These are phyloP conservation scores for Semnornis frantzii DNA, from an alignment of 2,113 vertebrate genomes.

Conservation along the genomic window DNA sequence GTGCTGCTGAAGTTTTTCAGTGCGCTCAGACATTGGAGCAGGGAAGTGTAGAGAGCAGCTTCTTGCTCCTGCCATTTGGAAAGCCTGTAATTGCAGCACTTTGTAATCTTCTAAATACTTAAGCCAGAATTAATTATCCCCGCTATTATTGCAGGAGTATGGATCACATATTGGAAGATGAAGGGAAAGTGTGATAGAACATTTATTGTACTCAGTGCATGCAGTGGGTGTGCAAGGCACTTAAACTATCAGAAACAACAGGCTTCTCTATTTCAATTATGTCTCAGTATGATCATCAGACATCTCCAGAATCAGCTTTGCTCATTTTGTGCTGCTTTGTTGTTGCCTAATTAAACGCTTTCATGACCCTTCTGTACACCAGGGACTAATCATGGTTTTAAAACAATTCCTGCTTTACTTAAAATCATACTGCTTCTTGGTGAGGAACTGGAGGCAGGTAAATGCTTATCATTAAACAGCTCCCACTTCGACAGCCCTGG, in stretches of 20 bases:
- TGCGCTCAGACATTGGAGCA: background rate
- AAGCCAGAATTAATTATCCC: conserved; percentile 62
- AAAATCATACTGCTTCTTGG: background rate
- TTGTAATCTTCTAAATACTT: conserved; percentile 56
- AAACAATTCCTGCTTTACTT: background rate
- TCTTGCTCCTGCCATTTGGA: conserved; percentile 30
- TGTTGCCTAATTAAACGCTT: conserved; percentile 6
- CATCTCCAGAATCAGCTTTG: background rate
- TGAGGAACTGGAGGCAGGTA: conserved; percentile 1
- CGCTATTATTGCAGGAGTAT: conserved; percentile 24
- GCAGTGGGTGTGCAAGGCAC: conserved; percentile 38
- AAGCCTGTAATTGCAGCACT: conserved; percentile 59
- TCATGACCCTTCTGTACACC: background rate
- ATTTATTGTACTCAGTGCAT: conserved; percentile 4
- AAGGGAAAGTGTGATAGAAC: conserved; percentile 18
- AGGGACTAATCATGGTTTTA: background rate
- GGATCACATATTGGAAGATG: conserved; percentile 30
- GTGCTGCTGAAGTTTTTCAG: conserved; percentile 3
- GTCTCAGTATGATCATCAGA: conserved; percentile 3
- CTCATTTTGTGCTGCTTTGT: background rate
- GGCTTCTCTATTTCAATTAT: conserved; percentile 17
- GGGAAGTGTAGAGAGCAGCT: background rate
- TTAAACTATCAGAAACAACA: conserved; percentile 48
- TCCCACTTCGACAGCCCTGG: background rate
- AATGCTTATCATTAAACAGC: background rate